Base-by-base conservation (phyloP, 2,888 invertebrate species). In the Blera fallax region DNA sequence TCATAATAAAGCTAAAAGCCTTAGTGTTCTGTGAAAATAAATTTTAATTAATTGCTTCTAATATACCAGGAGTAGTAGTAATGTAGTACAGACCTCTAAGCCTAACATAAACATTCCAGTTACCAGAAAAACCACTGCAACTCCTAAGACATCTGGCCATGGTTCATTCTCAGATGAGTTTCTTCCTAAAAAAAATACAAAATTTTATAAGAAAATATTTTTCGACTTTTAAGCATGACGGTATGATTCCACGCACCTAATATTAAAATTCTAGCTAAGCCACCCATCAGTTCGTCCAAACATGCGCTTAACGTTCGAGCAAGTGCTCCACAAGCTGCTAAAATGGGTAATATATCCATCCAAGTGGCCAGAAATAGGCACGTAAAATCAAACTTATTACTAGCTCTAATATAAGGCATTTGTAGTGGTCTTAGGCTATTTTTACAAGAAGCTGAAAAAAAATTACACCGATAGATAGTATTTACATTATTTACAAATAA, bases 101-200 rank as follows among this genome's bases (percentile, higher is more conserved):
- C 94, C 94, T 65, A 94, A 89, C 93, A 94, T 94, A 89, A 94
- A 94, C 90, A 94, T 92, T 76, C 92, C 92, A 1, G 93, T 93
- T 11, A 94, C 92, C 2, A 94, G 91, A 83, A 93, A 92, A 45
- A 94, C 93, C 48, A 94, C 93, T 2, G 93, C 93, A 16, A 94
- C 93, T 1, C 94, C 94, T 27, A 94, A 89, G 10, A 94, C 93
- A 91, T 94, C 94, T 29, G 94, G 94, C 93, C 94, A 94, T 4
- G 94, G 93, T 88, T 94, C 94, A 74, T 91, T 92, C 48, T 89
- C 89, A 40, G 92, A 90, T 82, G 92, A 90, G 84, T 92, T 92
- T 83, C 92, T 91, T 83, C 92, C 92, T 92, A 80, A 88, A 89
- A 88, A 40, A 54, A 5, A 14, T 4, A 3, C 11, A 10, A 29